A percentile compares a stretch with the other conserved stretches of the same genome.
Conservation (phyloP, 2,797 vertebrate species). For the Halcyon leucocephala region DNA sequence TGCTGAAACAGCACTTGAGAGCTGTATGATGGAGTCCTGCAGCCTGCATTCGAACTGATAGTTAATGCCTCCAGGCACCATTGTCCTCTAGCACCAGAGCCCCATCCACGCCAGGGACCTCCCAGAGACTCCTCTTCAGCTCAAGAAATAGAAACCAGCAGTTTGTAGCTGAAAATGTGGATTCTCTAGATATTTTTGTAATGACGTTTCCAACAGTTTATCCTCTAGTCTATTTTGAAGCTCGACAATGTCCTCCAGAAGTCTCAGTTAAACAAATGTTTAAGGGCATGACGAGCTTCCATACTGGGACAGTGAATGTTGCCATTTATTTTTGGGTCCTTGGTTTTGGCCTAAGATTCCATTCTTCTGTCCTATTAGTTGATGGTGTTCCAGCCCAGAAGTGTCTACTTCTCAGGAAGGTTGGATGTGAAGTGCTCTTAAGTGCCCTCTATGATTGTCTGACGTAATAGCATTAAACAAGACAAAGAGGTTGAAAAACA, state of each 20-base stretch:
- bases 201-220: background rate
- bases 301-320: background rate
- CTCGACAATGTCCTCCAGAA: background rate
- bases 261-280: background rate
- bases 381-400: background rate
- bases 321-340: background rate
- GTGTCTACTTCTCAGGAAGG: background rate
- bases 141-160: background rate
- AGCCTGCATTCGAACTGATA: background rate
- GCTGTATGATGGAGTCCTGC: background rate
- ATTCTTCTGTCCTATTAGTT: background rate
- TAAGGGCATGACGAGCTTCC: background rate
- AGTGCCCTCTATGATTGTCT: background rate
- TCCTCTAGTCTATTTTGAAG: background rate
- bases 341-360: background rate
- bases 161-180: background rate
- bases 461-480: background rate
- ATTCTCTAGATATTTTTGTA: background rate
- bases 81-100: background rate
- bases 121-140: background rate
- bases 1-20: background rate
- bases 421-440: background rate
- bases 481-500: background rate
- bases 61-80: background rate
- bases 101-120: accelerated